These are phyloP conservation scores for Cheirogaleus medius DNA, from an alignment of 2,113 vertebrate species.

Conservation along the genomic window DNA sequence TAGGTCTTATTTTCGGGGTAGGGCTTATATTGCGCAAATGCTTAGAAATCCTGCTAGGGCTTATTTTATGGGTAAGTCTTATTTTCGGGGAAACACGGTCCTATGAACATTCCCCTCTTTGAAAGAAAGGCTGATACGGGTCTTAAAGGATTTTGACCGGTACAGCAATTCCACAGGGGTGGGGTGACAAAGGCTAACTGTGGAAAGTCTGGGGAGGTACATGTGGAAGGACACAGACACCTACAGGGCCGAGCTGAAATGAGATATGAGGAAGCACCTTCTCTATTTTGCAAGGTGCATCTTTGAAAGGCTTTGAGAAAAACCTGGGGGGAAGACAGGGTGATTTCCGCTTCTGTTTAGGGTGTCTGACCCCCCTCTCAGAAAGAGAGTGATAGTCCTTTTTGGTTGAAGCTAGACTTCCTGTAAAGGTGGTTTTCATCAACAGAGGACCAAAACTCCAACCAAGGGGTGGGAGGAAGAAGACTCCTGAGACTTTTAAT, in stretches of 20 bases:
- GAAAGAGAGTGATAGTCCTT: not conserved
- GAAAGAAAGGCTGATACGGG: not conserved
- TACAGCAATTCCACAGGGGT: not conserved
- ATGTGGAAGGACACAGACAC: rapidly evolving
- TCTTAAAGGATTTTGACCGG: not conserved
- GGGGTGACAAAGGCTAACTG: not conserved
- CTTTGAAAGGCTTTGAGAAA: not conserved
- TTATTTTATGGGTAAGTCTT: too few relatives aligned
- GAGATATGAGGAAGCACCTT: not conserved
- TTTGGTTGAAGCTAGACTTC: not conserved
- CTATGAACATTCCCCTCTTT: not conserved
- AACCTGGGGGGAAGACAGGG: not conserved
- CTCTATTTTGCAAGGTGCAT: not conserved
- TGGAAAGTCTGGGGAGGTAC: not conserved
- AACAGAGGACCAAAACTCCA: not conserved
- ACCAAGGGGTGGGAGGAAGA: not conserved
- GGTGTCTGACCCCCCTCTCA: not conserved
- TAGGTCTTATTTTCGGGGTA: too few relatives aligned
- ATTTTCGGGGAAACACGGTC: too few relatives aligned
- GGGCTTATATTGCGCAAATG: too few relatives aligned
- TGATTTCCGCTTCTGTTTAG: not conserved
- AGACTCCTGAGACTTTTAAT: not conserved
- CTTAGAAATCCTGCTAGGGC: too few relatives aligned
- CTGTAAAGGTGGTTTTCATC: not conserved
- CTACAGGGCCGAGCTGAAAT: rapidly evolving